Conservation (phyloP, 2,797 vertebrate species). For the Danio aesculapii region DNA sequence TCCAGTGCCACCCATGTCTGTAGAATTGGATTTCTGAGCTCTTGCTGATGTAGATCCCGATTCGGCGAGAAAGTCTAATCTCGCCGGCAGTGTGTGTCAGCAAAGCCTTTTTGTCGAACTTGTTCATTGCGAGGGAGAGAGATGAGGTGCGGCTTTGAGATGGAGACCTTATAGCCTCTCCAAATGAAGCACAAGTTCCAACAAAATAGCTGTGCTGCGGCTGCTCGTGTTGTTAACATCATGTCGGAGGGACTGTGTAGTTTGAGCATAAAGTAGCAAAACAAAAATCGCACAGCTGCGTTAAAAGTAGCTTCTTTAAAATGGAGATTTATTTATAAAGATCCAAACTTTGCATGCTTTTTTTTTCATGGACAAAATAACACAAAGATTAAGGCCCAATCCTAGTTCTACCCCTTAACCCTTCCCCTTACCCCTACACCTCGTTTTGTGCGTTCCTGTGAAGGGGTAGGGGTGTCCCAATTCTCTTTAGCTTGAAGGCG, state of each 20-base stretch:
- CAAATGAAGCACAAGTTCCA: conserved; percentile 45
- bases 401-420: too few species aligned
- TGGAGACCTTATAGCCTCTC: conserved; percentile 44
- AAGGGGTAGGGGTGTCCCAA: too few species aligned
- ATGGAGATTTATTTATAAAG: not conserved
- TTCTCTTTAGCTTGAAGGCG: too few species aligned
- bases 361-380: too few species aligned
- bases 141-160: conserved; percentile 34
- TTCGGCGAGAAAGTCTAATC: conserved; percentile 43
- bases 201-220: conserved; percentile 18
- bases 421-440: too few species aligned
- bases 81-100: conserved; percentile 37
- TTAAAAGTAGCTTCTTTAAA: not conserved
- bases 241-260: not conserved
- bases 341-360: too few species aligned
- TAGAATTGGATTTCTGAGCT: conserved; percentile 61
- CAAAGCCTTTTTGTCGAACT: conserved; percentile 37
- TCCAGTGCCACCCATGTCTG: conserved; percentile 55
- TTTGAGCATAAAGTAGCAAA: conserved; percentile 1
- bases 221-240: conserved; percentile 9
- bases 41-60: conserved; percentile 52
- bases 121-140: conserved; percentile 41
- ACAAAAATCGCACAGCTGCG: not conserved
- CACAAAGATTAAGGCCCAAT: too few species aligned
- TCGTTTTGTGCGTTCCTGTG: too few species aligned